Base-by-base conservation (phyloP, 2,888 invertebrate species). In the Scaptomyza reducta region DNA sequence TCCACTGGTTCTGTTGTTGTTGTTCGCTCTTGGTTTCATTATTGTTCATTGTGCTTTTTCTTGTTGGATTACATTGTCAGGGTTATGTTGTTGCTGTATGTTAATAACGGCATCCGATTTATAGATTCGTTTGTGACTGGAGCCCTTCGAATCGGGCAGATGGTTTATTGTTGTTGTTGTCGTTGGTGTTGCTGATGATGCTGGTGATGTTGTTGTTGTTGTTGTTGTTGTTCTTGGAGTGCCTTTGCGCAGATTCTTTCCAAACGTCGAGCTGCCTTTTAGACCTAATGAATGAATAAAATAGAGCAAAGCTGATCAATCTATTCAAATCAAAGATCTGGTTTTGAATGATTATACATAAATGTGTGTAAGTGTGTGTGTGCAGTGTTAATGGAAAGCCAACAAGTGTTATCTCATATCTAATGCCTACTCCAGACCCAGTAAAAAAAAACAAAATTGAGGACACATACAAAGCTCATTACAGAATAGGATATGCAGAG, bases 1-100 rank as follows among this genome's bases (percentile, higher is more conserved):
- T 91, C 90, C 91, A 91, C 91, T 91, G 91, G 91, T 91, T 91
- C 87, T 77, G 89, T 80, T 84, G 78, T 84, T 70, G 58, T 77
- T 51, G 63, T 79, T 57, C 50, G 71, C 45, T 65, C 59, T 74
- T 74, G 69, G 59, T 73, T 80, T 66, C 70, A 18, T 54, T 57
- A 68, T 82, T 79, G 80, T 77, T 80, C 84, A 80, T 83, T 80
- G 87, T 81, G 80, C 87, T 84, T 87, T 87, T 71, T 81, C 85
- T 44, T 83, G 70, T 35, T 67, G 74, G 54, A 77, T 67, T 67
- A 58, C 53, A 47, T 66, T 71, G 54, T 63, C 62, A 11, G 77
- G 58, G 27, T 72, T 72, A 42, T 66, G 74, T 51, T 79, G 66
- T 61, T 70, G 81, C 58, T 86, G 74, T 61, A 82, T 80, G 63